phyloP scores from a whole-genome alignment of 2,797 vertebrate species.

The Champsocephalus gunnari region DNA sequence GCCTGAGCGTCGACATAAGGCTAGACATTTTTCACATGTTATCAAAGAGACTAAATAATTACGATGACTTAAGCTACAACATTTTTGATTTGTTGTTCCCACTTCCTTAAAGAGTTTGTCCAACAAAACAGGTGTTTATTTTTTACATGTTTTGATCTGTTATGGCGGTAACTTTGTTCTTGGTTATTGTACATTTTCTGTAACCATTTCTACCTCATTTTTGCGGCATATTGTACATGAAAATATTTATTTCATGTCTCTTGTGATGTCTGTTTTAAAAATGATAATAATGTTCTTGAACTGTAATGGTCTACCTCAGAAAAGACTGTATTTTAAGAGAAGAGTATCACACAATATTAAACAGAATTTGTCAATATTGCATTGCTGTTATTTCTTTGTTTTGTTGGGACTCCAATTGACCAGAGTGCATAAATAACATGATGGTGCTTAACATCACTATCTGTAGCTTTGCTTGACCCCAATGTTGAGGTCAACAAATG shows the following conservation, averaged over 20 bases:
- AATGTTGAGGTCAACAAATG: conserved; percentile 52
- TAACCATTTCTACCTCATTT: conserved; percentile 99
- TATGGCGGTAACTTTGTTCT: conserved; percentile 82
- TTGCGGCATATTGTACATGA: conserved; percentile 97
- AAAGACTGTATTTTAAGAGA: conserved; percentile 99
- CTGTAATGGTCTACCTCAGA: conserved; percentile 99
- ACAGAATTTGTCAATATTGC: conserved; percentile 90
- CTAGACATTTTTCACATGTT: conserved; percentile 35
- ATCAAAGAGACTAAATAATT: conserved; percentile 44
- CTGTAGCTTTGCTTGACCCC: conserved; percentile 57
- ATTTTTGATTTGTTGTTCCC: conserved; percentile 31
- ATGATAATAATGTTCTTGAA: conserved; percentile 92
- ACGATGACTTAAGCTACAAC: conserved; percentile 14
- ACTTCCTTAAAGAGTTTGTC: conserved; percentile 80
- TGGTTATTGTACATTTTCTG: conserved; percentile 90
- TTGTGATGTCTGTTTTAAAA: conserved; percentile 91
- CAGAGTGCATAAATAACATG: conserved; percentile 52
- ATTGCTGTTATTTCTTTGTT: conserved; percentile 47
- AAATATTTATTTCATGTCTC: conserved; percentile 99
- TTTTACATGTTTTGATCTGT: conserved; percentile 81
- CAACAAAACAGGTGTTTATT: conserved; percentile 83
- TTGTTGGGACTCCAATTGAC: conserved; percentile 27
- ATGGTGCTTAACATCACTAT: conserved; percentile 39
- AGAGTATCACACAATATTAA: conserved; percentile 98
- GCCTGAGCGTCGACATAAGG: conserved; percentile 25